Percentiles rank a stretch among this genome's conserved stretches.
Evolutionary conservation across 2,113 vertebrate species (phyloP).

Genomic region (Platichthys stellatus): DNA sequence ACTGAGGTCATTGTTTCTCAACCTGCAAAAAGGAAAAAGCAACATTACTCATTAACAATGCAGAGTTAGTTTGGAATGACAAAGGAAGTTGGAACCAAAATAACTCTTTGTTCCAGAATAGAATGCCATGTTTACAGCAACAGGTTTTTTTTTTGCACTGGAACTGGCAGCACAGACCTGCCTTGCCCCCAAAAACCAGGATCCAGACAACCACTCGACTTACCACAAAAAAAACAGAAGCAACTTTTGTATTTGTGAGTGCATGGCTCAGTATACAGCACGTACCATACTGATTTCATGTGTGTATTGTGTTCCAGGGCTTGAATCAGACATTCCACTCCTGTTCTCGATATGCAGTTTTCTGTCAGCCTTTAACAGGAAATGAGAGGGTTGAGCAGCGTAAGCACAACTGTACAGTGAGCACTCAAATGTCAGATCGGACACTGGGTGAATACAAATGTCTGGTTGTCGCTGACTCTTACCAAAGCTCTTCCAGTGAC

Average conservation of each 20-base stretch:
- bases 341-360: slow-evolving; percentile 82
- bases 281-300: slow-evolving; percentile 86
- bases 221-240: not conserved
- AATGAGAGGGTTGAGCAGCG: slow-evolving; percentile 33
- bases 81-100: not conserved
- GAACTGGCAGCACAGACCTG: not conserved
- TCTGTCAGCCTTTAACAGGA: slow-evolving; percentile 83
- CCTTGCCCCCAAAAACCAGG: not conserved
- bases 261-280: not conserved
- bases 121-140: not conserved
- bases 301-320: slow-evolving; percentile 78
- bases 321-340: slow-evolving; percentile 82
- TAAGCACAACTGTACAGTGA: not conserved
- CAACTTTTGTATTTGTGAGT: slow-evolving; percentile 5
- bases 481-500: slow-evolving; percentile 85
- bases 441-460: not conserved
- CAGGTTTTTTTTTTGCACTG: not conserved
- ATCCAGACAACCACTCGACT: not conserved
- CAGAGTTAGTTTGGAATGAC: not conserved
- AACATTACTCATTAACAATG: not conserved
- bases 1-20: slow-evolving; percentile 84
- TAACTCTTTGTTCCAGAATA: not conserved
- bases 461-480: slow-evolving; percentile 39
- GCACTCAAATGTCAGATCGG: not conserved
- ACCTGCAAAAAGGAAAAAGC: slow-evolving; percentile 73